Base-by-base conservation (phyloP, 2,113 vertebrate species). In the Eretmochelys imbricata region DNA sequence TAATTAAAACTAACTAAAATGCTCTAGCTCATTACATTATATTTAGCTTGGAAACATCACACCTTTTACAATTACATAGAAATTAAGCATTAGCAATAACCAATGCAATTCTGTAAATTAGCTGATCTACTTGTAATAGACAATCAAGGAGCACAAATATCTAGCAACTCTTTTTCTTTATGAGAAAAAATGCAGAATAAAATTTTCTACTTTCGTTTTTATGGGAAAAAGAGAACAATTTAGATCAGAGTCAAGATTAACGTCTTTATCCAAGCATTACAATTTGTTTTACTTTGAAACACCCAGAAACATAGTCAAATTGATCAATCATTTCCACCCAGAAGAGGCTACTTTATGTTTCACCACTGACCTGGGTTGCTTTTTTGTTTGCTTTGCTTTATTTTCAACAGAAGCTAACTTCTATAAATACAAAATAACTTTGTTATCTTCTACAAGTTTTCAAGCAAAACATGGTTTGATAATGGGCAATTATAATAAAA, bases 401-500 rank as follows among this genome's bases (percentile, higher is more conserved):
- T 85, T 92, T 93, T 50, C 53, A 91, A 96, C 80, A 93, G 96
- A 92, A 97, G 82, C 65, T 87, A 95, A 69, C 72, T 75, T 85
- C 81, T 27, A 93, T 35, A 17, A 0, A 85, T 7, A 94, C 59
- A 97, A 93, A 92, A 91, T 89, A 72, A 35, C 72, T 95, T 89
- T 94, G 82, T 94, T 93, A 65, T 85, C 87, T 55, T 79, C 89
- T 93, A 88, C 93, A 90, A 94, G 84, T 84, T 54, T 94, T 93
- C 81, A 93, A 97, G 89, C 38, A 97, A 97, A 97, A 95, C 78
- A 90, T 89, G 93, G 87, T 96, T 98, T 84, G 55, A 42, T 97
- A 98, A 97, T 92, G 89, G 93, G 91, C 96, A 97, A 95, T 98
- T 98, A 97, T n/a, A 96, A 42, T 57, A 82, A 95, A 95, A 95